Conservation (phyloP, 2,113 vertebrate genomes). For the Leucosticte australis region DNA sequence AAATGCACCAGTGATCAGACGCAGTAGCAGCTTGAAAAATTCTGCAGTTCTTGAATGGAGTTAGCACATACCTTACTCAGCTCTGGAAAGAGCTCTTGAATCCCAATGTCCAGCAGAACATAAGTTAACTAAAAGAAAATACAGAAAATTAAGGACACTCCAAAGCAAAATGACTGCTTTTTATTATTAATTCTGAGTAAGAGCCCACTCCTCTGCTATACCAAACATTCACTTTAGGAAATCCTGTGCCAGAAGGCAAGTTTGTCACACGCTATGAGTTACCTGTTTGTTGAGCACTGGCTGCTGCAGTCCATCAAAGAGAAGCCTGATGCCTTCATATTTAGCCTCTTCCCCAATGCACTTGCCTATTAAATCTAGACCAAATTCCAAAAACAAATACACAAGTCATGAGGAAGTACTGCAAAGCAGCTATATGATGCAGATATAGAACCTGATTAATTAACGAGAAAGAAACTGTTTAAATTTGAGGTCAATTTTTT, state of each 20-base stretch:
- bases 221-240: not conserved
- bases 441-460: not conserved
- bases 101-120: constrained; percentile 88
- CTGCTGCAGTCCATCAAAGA: constrained; percentile 91
- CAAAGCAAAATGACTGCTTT: not conserved
- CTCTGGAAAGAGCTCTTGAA: constrained; percentile 94
- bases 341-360: constrained; percentile 89
- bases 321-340: constrained; percentile 85
- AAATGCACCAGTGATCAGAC: not conserved
- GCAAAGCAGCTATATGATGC: not conserved
- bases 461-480: not conserved
- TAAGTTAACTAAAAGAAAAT: constrained; percentile 85
- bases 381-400: constrained; percentile 19
- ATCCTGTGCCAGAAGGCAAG: not conserved
- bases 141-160: not conserved
- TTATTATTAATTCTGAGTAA: not conserved
- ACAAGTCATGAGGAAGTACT: not conserved
- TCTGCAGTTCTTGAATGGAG: not conserved
- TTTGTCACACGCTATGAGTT: not conserved
- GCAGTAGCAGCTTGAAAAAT: not conserved
- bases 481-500: not conserved
- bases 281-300: constrained; percentile 99
- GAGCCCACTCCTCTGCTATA: not conserved
- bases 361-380: constrained; percentile 84
- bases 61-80: constrained; percentile 80